These are phyloP conservation scores for Vesta saturnalis DNA, from an alignment of 2,888 invertebrate species.

Conservation along the genomic window DNA sequence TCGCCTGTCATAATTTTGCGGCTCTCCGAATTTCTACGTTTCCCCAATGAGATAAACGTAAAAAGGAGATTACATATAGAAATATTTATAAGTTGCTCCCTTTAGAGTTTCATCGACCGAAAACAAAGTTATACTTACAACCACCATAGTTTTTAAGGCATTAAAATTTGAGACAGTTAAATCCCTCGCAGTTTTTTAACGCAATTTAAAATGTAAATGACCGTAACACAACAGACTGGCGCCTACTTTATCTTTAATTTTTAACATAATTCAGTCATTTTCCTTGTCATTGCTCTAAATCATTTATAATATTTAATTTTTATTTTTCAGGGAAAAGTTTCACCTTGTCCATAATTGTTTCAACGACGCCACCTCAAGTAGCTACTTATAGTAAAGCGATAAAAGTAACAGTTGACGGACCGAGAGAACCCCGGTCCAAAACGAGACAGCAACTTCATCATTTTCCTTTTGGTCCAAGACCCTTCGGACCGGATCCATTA, in stretches of 20 bases:
- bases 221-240: conserved; percentile 20
- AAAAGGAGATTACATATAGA: conserved; percentile 42
- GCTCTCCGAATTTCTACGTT: conserved; percentile 44
- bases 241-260: conserved; percentile 25
- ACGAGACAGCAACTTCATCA: conserved; percentile 89
- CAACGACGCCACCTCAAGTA: conserved; percentile 93
- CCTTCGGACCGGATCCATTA: conserved; percentile 84
- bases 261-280: conserved; percentile 41
- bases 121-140: conserved; percentile 8
- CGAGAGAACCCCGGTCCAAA: conserved; percentile 95
- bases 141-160: conserved; percentile 19
- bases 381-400: conserved; percentile 98
- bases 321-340: conserved; percentile 91
- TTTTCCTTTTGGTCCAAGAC: conserved; percentile 85
- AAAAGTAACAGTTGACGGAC: conserved; percentile 99
- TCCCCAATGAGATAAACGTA: conserved; percentile 41
- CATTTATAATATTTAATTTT: conserved; percentile 23
- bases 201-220: conserved; percentile 36
- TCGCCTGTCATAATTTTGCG: conserved; percentile 42
- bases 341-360: conserved; percentile 94
- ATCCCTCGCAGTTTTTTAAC: conserved; percentile 20
- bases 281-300: conserved; percentile 38
- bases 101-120: conserved; percentile 19
- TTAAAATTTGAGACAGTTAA: conserved; percentile 19
- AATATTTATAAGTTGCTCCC: conserved; percentile 41